These are phyloP conservation scores for Plebejus anna DNA, from an alignment of 2,888 invertebrate species.

Conservation along the genomic window DNA sequence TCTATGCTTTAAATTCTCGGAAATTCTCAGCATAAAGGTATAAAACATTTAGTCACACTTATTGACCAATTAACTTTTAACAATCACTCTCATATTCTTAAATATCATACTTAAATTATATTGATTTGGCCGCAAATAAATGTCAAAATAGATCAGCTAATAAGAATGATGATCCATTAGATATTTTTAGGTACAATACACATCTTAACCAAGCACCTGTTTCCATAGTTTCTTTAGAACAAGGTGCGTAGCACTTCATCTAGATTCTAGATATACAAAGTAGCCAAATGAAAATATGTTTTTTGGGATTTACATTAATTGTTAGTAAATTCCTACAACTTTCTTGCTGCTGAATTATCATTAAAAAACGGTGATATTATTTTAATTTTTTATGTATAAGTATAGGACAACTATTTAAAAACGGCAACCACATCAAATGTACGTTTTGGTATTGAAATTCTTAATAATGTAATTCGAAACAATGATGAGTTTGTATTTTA, in stretches of 20 bases:
- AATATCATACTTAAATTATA: constrained; percentile 6
- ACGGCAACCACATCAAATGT: constrained; percentile 27
- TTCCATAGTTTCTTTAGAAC: background rate
- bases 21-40: background rate
- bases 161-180: background rate
- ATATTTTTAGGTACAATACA: background rate
- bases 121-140: background rate
- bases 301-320: background rate
- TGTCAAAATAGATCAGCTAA: background rate
- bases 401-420: background rate
- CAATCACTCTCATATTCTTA: background rate
- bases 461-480: constrained; percentile 29
- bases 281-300: background rate
- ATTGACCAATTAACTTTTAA: background rate
- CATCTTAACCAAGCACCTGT: background rate
- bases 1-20: too few relatives aligned
- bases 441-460: constrained; percentile 22
- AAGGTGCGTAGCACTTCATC: background rate
- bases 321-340: background rate
- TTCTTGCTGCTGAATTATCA: background rate
- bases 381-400: background rate
- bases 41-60: background rate
- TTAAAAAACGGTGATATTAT: background rate
- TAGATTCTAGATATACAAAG: background rate
- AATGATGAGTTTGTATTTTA: constrained; percentile 31